These are phyloP conservation scores for Cassiopea xamachana DNA, from an alignment of 30 jellyfish, hydroid and myxozoan genomes.

Conservation along the genomic window DNA sequence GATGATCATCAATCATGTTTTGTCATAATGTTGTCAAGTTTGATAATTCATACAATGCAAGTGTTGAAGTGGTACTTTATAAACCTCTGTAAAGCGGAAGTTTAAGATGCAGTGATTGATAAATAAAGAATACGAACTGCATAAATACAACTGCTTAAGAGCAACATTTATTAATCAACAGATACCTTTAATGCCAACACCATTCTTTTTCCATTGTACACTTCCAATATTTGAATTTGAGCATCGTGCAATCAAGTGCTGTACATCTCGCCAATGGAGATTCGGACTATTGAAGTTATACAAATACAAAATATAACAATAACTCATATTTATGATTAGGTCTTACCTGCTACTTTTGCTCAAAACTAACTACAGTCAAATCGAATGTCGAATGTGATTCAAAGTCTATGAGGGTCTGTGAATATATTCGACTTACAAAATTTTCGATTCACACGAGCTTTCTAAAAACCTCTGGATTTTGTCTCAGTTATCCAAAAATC, in stretches of 20 bases:
- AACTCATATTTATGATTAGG: background rate
- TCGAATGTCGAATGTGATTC: too few relatives aligned
- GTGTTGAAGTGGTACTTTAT: background rate
- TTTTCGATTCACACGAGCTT: too few relatives aligned
- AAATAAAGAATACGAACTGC: too few relatives aligned
- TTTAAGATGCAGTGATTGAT: too few relatives aligned
- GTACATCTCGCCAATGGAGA: slow-evolving; percentile 66
- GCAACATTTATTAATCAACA: background rate
- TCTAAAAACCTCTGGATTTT: too few relatives aligned
- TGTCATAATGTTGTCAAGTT: background rate
- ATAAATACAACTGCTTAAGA: too few relatives aligned
- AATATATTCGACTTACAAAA: too few relatives aligned
- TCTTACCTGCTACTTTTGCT: too few relatives aligned
- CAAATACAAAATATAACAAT: background rate
- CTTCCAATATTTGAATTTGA: slow-evolving; percentile 15
- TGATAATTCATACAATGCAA: background rate
- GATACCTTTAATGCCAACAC: slow-evolving; percentile 66
- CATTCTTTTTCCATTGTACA: slow-evolving; percentile 44
- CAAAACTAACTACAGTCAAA: too few relatives aligned
- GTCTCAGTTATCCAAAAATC: too few relatives aligned
- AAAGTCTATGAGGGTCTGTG: too few relatives aligned
- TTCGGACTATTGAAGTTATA: slow-evolving; percentile 18
- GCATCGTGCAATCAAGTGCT: slow-evolving; percentile 62
- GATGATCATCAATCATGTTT: background rate
- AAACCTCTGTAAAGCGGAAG: too few relatives aligned